phyloP scores from a whole-genome alignment of 2,797 vertebrate genomes.

The Spea hammondii region DNA sequence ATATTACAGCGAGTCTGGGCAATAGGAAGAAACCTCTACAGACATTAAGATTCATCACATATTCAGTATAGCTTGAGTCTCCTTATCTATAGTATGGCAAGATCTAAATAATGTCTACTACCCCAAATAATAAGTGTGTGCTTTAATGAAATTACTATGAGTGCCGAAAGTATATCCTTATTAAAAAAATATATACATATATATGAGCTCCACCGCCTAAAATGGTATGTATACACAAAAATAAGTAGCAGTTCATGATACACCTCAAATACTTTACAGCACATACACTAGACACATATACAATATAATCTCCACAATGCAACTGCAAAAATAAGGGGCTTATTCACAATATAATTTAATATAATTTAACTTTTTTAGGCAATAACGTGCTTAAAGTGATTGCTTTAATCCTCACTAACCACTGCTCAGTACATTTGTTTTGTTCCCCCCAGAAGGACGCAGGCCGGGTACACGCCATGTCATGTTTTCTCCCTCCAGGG shows the following conservation, averaged over 20 bases:
- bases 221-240: too few species aligned
- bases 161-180: too few species aligned
- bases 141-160: too few species aligned
- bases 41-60: too few species aligned
- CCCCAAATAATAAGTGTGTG: too few species aligned
- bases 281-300: neutral
- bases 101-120: too few species aligned
- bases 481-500: slow-evolving; percentile 65
- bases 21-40: too few species aligned
- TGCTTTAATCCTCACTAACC: neutral
- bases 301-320: slow-evolving; percentile 28
- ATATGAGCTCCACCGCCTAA: too few species aligned
- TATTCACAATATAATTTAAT: slow-evolving; percentile 24
- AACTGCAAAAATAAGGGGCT: neutral
- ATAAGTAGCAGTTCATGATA: neutral
- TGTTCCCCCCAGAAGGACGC: neutral
- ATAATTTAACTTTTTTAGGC: slow-evolving; percentile 38
- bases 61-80: too few species aligned
- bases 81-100: too few species aligned
- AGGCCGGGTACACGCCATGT: slow-evolving; percentile 36
- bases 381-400: neutral
- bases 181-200: too few species aligned
- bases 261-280: slow-evolving; percentile 45
- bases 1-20: too few species aligned
- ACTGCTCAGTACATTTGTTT: neutral